Percentiles rank a stretch among this genome's conserved stretches.
Conservation (phyloP, 1,140 invertebrate genomes). For the Heliconius himera region DNA sequence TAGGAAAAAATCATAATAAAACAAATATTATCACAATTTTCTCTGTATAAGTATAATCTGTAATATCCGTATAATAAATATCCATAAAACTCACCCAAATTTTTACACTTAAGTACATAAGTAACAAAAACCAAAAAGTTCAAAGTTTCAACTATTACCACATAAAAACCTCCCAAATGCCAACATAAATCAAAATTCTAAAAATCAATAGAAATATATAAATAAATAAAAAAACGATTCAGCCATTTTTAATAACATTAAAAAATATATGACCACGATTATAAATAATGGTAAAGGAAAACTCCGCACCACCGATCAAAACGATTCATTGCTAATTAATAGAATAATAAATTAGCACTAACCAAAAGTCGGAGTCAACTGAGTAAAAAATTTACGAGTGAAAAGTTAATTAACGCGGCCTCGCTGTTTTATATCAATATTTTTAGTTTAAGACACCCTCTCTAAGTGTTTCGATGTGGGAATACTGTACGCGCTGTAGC, state of each 20-base stretch:
- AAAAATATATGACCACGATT: slow-evolving; percentile 42
- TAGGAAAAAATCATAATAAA: no score
- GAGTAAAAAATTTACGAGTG: slow-evolving; percentile 76
- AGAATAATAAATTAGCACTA: slow-evolving; percentile 72
- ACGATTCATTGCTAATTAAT: slow-evolving; percentile 76
- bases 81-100: background rate
- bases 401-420: slow-evolving; percentile 76
- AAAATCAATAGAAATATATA: background rate
- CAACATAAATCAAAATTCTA: background rate
- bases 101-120: background rate
- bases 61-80: no score
- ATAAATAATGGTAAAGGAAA: slow-evolving; percentile 35
- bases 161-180: background rate
- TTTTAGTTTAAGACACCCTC: slow-evolving; percentile 79
- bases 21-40: no score
- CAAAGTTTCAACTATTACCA: background rate
- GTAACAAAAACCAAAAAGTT: background rate
- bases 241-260: slow-evolving; percentile 1
- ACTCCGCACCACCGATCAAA: slow-evolving; percentile 66
- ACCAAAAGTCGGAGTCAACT: slow-evolving; percentile 67
- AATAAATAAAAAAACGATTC: background rate
- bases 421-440: slow-evolving; percentile 74
- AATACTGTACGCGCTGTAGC: slow-evolving; percentile 24
- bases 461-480: slow-evolving; percentile 43
- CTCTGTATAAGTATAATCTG: no score